Evolutionary conservation across 1,140 invertebrate species (phyloP).

Genomic region (Trichonephila clavipes): DNA sequence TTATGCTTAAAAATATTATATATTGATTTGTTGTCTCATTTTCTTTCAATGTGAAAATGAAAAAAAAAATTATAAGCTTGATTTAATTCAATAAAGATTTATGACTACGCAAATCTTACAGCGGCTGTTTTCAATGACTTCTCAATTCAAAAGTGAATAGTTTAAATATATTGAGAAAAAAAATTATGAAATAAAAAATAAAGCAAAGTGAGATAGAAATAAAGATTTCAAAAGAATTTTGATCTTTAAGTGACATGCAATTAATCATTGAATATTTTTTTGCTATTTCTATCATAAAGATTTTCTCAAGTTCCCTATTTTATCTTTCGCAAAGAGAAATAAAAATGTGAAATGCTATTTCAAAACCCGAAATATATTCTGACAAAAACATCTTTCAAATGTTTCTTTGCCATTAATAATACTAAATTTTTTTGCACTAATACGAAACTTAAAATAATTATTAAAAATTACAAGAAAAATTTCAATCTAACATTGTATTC

Average conservation of each 20-base stretch:
- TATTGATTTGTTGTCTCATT: not conserved
- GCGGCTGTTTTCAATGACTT: not conserved
- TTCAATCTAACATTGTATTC: too few relatives aligned
- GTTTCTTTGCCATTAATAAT: too few relatives aligned
- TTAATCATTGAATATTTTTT: not conserved
- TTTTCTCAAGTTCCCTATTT: not conserved
- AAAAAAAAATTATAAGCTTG: not conserved
- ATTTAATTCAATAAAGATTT: slow-evolving; percentile 10
- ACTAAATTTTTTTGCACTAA: too few relatives aligned
- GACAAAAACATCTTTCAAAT: too few relatives aligned
- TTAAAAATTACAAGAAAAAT: too few relatives aligned
- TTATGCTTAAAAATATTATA: too few relatives aligned
- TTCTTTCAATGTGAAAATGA: not conserved
- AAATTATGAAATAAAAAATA: not conserved
- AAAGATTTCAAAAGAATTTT: not conserved
- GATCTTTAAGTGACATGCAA: not conserved
- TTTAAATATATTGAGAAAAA: not conserved
- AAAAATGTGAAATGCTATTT: too few relatives aligned
- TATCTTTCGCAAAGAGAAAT: too few relatives aligned
- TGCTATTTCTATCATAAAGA: not conserved
- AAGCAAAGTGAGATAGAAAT: not conserved
- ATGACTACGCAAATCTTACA: not conserved
- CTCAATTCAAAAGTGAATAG: not conserved
- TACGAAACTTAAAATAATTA: too few relatives aligned
- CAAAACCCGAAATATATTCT: too few relatives aligned